Percentiles rank a stretch among this genome's conserved stretches.
Evolutionary conservation across 2,888 invertebrate species (phyloP).

Genomic region (Clanis bilineata): DNA sequence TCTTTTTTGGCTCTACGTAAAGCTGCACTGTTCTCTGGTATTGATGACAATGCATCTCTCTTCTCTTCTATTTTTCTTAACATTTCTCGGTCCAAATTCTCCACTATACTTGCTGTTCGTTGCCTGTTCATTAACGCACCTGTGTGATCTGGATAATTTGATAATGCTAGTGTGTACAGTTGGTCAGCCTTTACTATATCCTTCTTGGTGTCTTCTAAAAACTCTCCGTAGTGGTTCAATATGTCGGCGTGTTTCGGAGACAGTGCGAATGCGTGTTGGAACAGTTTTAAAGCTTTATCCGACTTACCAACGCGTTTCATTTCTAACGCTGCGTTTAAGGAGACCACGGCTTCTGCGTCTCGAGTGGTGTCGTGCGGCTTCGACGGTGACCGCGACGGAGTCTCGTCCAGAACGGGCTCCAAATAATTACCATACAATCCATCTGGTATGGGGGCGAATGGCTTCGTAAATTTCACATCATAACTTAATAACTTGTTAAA

Average conservation of each 20-base stretch:
- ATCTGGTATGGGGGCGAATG: conserved; percentile 70
- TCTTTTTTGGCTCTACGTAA: conserved; percentile 95
- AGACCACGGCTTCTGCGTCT: conserved; percentile 89
- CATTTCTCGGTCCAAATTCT: conserved; percentile 92
- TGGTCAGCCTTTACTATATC: conserved; percentile 95
- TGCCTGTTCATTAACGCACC: conserved; percentile 90
- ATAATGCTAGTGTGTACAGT: conserved; percentile 92
- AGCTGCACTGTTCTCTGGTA: conserved; percentile 91
- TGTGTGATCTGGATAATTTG: conserved; percentile 91
- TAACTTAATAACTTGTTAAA: conserved; percentile 65
- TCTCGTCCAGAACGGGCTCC: conserved; percentile 56
- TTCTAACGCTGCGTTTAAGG: conserved; percentile 91
- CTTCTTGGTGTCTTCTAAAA: conserved; percentile 91
- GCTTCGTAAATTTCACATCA: conserved; percentile 62
- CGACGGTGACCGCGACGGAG: conserved; percentile 35
- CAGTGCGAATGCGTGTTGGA: conserved; percentile 94
- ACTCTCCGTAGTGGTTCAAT: conserved; percentile 95
- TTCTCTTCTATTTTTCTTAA: conserved; percentile 92
- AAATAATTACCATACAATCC: conserved; percentile 69
- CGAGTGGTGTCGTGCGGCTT: conserved; percentile 51
- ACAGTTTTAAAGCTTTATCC: conserved; percentile 92
- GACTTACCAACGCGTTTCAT: conserved; percentile 91
- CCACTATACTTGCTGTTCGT: conserved; percentile 93
- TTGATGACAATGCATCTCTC: conserved; percentile 89
- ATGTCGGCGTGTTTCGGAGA: conserved; percentile 97